Conservation (phyloP, 1,140 invertebrate species). For the Listronotus bonariensis region DNA sequence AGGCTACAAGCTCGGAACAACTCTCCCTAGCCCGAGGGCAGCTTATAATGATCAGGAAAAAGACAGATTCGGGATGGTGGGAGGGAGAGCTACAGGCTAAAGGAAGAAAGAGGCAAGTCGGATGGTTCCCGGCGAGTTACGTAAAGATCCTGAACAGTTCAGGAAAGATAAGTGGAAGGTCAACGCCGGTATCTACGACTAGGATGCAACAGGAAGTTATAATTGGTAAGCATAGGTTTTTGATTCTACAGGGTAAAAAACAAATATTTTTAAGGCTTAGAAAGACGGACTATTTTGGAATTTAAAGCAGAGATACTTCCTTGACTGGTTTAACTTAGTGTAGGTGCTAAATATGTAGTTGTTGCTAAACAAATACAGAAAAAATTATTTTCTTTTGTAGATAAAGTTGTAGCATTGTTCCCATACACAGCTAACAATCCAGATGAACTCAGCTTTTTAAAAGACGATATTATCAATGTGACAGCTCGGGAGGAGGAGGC, state of each 20-base stretch:
- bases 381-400: conserved; percentile 60
- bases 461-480: conserved; percentile 91
- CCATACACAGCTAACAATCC: conserved; percentile 91
- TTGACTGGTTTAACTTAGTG: neutral
- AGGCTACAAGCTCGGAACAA: conserved; percentile 88
- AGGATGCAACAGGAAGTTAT: conserved; percentile 65
- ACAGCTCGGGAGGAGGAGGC: conserved; percentile 89
- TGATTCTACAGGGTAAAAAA: too few relatives aligned
- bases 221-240: conserved; percentile 51
- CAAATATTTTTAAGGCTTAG: too few relatives aligned
- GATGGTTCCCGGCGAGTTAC: conserved; percentile 97
- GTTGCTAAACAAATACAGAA: too few relatives aligned
- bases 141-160: conserved; percentile 80
- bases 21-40: conserved; percentile 90
- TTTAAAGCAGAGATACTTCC: neutral
- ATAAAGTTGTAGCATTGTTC: conserved; percentile 90
- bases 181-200: conserved; percentile 69
- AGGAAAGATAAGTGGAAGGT: conserved; percentile 70
- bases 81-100: conserved; percentile 97
- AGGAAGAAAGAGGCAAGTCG: conserved; percentile 92
- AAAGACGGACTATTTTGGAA: too few relatives aligned
- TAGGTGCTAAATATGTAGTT: neutral
- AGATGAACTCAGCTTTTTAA: conserved; percentile 92
- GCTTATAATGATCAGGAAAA: conserved; percentile 93
- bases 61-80: conserved; percentile 97